Percentiles rank a stretch among this genome's conserved stretches.
phyloP scores from a whole-genome alignment of 2,888 invertebrate genomes.

The Rotaria magnacalcarata region DNA sequence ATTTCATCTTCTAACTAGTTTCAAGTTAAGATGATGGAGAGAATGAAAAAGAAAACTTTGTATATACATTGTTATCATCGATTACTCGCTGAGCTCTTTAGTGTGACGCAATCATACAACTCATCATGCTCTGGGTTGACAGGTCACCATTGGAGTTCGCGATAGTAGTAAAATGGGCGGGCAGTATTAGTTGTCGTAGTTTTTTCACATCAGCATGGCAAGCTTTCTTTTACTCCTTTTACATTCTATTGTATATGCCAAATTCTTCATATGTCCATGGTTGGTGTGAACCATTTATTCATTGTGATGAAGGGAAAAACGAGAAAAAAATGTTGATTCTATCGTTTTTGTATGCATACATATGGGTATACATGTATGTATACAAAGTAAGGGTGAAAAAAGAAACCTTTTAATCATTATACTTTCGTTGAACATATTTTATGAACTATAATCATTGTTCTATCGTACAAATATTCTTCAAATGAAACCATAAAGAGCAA shows the following conservation, averaged over 20 bases:
- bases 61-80: conserved; percentile 4
- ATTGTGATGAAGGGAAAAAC: not conserved
- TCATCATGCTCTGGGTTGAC: not conserved
- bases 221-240: conserved; percentile 17
- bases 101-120: conserved; percentile 7
- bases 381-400: not conserved
- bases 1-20: conserved; percentile 1
- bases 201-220: not conserved
- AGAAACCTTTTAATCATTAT: conserved; percentile 16
- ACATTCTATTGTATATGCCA: not conserved
- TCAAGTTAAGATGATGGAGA: not conserved
- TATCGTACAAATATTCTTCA: not conserved
- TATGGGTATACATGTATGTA: not conserved
- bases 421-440: conserved; percentile 9
- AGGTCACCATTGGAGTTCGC: conserved; percentile 15
- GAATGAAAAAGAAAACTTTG: not conserved
- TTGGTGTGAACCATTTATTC: conserved; percentile 12
- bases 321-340: not conserved
- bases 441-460: conserved; percentile 18
- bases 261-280: conserved; percentile 4
- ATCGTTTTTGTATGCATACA: not conserved
- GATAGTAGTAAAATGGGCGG: conserved; percentile 3
- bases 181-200: not conserved
- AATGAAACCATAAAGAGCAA: conserved; percentile 18
- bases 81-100: conserved; percentile 21